Evolutionary conservation across 2,888 invertebrate genomes (phyloP), one percentile per base, ranked within the genome.

Genomic region (Eilema caniola): DNA sequence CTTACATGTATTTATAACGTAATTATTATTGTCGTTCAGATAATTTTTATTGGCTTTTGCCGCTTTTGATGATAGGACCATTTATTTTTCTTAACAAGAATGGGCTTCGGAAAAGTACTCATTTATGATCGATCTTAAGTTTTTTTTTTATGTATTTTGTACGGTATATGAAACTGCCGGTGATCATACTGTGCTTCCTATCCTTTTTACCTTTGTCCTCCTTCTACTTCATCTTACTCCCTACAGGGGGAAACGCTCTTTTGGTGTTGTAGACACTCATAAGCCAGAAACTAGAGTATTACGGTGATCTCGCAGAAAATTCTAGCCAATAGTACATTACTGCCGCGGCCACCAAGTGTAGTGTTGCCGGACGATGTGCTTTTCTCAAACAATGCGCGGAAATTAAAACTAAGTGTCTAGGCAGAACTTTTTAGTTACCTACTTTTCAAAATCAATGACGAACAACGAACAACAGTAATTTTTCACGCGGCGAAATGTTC

Each of bases 1-100:
- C 57, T 62, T 16, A 72, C 68, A 72, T 67, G 57, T 56, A 31
- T 23, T 62, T 12, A 24, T 59, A 59, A 59, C 59, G 70, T 74
- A 68, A 67, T 53, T 62, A 64, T 1, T 63, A 67, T 74, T 69
- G 25, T 59, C 57, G 25, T 59, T 59, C 14, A 14, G 25, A 16
- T 25, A 24, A 59, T 59, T 59, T 23, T 25, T 59, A 59, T 59
- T 24, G n/a, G 57, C 2, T 57, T 24, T 11, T 57, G 24, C 20
- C 47, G 47, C 53, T 53, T n/a, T 53, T 53, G 53, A 53, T 53
- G 53, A 53, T 53, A 53, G 53, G 53, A n/a, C 8, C n/a, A 53
- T 53, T 53, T 47, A 47, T 47, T 20, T 47, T 20, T 53, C 10
- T 53, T 47, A 47, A 47, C 47, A 53, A 10, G 53, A n/a, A 53